A percentile compares a stretch with the other conserved stretches of the same genome.
phyloP scores from a whole-genome alignment of 1,140 invertebrate species.

The Drosophila melanica region DNA sequence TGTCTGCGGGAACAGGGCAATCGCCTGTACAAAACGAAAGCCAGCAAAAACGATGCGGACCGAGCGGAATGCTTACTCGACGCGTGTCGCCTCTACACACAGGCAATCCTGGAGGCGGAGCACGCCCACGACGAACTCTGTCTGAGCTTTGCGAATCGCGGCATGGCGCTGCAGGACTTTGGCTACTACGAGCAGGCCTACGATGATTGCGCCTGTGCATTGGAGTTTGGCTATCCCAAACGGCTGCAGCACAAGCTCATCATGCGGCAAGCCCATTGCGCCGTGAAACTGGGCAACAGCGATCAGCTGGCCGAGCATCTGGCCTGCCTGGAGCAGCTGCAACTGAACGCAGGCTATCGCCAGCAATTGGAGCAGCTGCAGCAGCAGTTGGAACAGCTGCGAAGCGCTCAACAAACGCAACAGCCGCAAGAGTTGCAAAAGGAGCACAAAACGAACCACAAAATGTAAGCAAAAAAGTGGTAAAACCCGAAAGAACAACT shows the following conservation, averaged over 20 bases:
- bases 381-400: slow-evolving; percentile 8
- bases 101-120: slow-evolving; percentile 60
- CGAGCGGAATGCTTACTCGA: slow-evolving; percentile 37
- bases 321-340: slow-evolving; percentile 12
- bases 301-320: slow-evolving; percentile 39
- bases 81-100: slow-evolving; percentile 60
- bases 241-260: slow-evolving; percentile 62
- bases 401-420: background rate
- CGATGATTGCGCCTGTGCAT: slow-evolving; percentile 68
- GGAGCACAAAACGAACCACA: background rate
- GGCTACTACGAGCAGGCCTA: slow-evolving; percentile 73
- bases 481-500: background rate
- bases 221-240: slow-evolving; percentile 66
- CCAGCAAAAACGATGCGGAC: background rate
- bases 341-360: slow-evolving; percentile 46
- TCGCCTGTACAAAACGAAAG: slow-evolving; percentile 32
- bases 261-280: slow-evolving; percentile 68
- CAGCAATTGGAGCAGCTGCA: slow-evolving; percentile 49
- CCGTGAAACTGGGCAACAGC: slow-evolving; percentile 50
- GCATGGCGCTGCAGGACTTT: slow-evolving; percentile 69
- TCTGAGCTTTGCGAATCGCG: slow-evolving; percentile 68
- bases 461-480: slow-evolving; percentile 52
- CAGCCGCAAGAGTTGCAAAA: background rate
- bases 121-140: slow-evolving; percentile 38
- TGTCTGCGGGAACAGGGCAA: slow-evolving; percentile 60